These are phyloP conservation scores for Machimus atricapillus DNA, from an alignment of 2,888 invertebrate species.

Conservation along the genomic window DNA sequence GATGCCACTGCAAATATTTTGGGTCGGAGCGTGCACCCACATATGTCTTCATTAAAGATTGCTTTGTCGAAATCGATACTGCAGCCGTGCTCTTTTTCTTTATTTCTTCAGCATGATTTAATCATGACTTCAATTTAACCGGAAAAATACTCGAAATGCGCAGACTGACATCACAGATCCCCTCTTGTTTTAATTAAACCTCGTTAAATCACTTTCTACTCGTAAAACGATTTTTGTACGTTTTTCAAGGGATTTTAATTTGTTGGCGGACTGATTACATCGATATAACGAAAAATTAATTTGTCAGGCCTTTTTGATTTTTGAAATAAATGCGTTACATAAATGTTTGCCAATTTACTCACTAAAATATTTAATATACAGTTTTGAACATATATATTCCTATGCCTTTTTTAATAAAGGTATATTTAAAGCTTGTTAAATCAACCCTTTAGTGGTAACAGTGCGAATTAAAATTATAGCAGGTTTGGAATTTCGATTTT, in stretches of 20 bases:
- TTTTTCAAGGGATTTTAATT: not conserved
- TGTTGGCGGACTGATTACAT: not conserved
- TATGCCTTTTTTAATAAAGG: too few species aligned
- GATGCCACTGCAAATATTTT: not conserved
- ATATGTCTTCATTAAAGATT: constrained; percentile 18
- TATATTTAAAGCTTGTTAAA: too few species aligned
- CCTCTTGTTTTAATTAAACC: not conserved
- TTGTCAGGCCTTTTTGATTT: not conserved
- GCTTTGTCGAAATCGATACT: not conserved
- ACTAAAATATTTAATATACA: too few species aligned
- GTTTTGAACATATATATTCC: too few species aligned
- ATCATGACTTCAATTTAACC: not conserved
- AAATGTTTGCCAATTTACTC: too few species aligned
- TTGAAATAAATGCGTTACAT: not conserved
- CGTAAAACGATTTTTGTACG: not conserved
- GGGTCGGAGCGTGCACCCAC: not conserved
- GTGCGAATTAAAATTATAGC: too few species aligned
- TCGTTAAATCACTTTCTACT: not conserved
- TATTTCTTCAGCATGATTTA: not conserved
- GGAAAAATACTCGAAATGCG: not conserved
- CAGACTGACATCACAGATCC: not conserved
- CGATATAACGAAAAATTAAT: not conserved
- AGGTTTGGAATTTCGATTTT: too few species aligned
- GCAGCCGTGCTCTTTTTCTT: not conserved
- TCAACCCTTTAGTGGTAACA: too few species aligned